These are phyloP conservation scores for Gephyroberyx darwinii DNA, from an alignment of 2,797 vertebrate genomes.

Conservation along the genomic window DNA sequence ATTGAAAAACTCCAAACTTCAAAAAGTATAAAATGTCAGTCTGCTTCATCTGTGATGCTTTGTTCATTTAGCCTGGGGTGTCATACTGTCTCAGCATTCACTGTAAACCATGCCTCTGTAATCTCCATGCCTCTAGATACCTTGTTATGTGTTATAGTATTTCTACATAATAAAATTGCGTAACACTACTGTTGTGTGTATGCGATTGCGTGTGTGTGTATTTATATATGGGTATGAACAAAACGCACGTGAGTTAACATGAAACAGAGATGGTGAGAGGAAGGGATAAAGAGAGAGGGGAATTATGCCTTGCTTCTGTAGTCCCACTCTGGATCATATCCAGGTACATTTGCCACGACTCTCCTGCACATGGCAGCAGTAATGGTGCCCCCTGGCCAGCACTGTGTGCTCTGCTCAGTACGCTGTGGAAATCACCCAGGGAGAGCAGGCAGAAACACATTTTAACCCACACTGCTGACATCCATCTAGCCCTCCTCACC, in stretches of 20 bases:
- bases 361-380: conserved; percentile 52
- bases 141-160: neutral
- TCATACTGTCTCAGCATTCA: neutral
- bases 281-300: neutral
- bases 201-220: too few relatives aligned
- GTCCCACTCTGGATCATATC: conserved; percentile 60
- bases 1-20: too few relatives aligned
- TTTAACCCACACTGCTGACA: conserved; percentile 71
- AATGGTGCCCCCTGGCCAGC: conserved; percentile 73
- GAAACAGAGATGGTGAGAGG: conserved; percentile 1
- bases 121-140: conserved; percentile 18
- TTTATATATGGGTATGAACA: conserved; percentile 2
- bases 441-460: conserved; percentile 73
- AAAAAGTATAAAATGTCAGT: too few relatives aligned
- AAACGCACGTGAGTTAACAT: conserved; percentile 19
- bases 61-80: conserved; percentile 31
- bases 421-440: conserved; percentile 69
- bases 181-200: too few relatives aligned
- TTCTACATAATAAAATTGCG: neutral
- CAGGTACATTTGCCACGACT: conserved; percentile 66
- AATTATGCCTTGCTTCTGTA: conserved; percentile 24
- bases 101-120: neutral
- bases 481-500: conserved; percentile 70
- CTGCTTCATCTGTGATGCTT: conserved; percentile 17
- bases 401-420: conserved; percentile 59